Percentiles rank a stretch among this genome's conserved stretches.
Evolutionary conservation across 2,113 vertebrate genomes (phyloP).

Genomic region (Thinocorus orbignyianus): DNA sequence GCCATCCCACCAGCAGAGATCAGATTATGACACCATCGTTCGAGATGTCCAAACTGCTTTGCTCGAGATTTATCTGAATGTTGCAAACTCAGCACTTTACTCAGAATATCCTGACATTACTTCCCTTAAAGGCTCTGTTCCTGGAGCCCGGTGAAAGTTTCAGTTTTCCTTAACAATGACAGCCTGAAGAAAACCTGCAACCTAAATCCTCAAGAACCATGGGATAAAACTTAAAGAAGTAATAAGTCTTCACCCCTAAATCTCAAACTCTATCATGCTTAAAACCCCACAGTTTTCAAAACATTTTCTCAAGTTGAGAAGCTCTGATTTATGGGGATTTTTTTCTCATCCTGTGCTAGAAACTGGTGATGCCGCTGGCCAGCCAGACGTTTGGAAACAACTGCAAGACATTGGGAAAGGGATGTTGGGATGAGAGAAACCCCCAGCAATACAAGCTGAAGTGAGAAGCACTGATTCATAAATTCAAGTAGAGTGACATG

Average conservation of each 20-base stretch:
- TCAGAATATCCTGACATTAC: not conserved
- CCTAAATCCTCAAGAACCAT: not conserved
- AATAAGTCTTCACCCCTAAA: not conserved
- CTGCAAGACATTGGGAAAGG: not conserved
- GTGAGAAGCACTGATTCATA: not conserved
- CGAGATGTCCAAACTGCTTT: not conserved
- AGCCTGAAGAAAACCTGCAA: not conserved
- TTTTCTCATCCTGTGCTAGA: not conserved
- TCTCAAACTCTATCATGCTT: not conserved
- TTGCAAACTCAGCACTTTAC: not conserved
- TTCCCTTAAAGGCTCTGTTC: not conserved
- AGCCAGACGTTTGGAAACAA: not conserved
- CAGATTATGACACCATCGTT: accelerated
- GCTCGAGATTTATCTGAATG: not conserved
- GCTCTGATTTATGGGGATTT: not conserved
- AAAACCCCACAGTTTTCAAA: not conserved
- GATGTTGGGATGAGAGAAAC: not conserved
- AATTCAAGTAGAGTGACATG: accelerated
- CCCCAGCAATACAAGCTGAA: not conserved
- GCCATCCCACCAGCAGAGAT: not conserved
- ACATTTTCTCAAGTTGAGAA: not conserved
- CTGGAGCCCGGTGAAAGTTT: not conserved
- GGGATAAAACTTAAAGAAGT: not conserved
- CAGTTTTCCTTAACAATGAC: not conserved
- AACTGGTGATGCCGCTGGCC: not conserved